Percentiles rank a stretch among this genome's conserved stretches.
Evolutionary conservation across 1,140 invertebrate species (phyloP).

Genomic region (Lepidostoma basale): DNA sequence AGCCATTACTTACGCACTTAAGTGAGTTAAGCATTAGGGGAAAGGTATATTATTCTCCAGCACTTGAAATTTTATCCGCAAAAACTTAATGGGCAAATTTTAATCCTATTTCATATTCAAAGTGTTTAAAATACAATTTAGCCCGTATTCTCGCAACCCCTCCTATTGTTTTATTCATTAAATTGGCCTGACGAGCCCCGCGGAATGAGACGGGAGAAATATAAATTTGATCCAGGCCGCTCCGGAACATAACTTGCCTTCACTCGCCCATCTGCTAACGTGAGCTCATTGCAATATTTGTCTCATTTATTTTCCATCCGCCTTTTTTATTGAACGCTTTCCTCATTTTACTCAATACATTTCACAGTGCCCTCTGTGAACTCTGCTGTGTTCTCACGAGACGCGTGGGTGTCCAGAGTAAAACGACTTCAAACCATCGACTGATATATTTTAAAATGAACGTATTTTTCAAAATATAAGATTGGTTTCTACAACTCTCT

Average conservation of each 20-base stretch:
- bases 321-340: slow-evolving; percentile 14
- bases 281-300: slow-evolving; percentile 21
- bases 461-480: no score
- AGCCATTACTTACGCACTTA: no score
- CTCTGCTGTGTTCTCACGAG: not conserved
- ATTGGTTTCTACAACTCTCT: no score
- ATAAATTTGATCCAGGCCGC: slow-evolving; percentile 11
- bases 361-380: not conserved
- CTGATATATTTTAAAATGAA: no score
- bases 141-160: not conserved
- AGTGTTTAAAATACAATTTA: slow-evolving; percentile 22
- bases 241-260: not conserved
- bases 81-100: slow-evolving; percentile 14
- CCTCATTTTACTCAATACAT: not conserved
- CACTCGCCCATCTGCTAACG: not conserved
- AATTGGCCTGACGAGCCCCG: not conserved
- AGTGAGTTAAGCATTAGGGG: no score
- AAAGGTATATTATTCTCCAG: not conserved
- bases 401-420: no score
- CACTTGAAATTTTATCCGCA: not conserved
- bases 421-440: no score
- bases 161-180: slow-evolving; percentile 24
- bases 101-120: slow-evolving; percentile 23
- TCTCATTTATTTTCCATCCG: slow-evolving; percentile 5
- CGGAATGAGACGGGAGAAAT: not conserved